Evolutionary conservation across 35 echinoderm and acorn worm genomes (phyloP), one percentile per base, ranked within the genome.

Genomic region (Amphiura filiformis): DNA sequence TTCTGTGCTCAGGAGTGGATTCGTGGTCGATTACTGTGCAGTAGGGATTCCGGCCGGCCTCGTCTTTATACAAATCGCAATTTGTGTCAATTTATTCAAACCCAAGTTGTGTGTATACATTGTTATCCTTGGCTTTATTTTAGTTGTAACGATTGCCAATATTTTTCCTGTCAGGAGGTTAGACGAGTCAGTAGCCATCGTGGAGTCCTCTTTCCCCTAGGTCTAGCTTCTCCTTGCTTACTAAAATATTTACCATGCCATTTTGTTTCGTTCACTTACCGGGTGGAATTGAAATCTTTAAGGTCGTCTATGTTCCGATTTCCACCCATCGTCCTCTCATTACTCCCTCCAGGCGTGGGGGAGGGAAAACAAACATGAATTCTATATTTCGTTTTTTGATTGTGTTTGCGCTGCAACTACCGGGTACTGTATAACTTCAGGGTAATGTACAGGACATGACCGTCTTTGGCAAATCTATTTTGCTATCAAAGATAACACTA

Each of bases 361-460:
- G 61, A 70, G 61, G 61, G 61, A 70, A 70, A 70, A 26, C 61
- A 70, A 70, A 70, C 61, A 70, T 11, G 61, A 23, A 70, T 70
- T 5, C 61, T 23, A 30, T 70, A 70, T 70, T 23, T 23, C 61
- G 15, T 70, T 26, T 70, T 52, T 70, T 70, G 61, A 70, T 70
- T 70, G 28, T 26, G 61, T 70, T 70, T 70, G 61, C 61, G 26
- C 28, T 13, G 26, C 61, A 70, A 30, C 28, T 30, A 70, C 61
- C 61, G n/a, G n/a, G n/a, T n/a, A n/a, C n/a, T n/a, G n/a, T n/a
- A n/a, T n/a, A 70, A 18, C 61, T 70, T 4, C 61, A n/a, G 26
- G 61, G 61, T 4, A 26, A 11, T 52, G 61, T 30, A 18, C 61
- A 70, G 61, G 44, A 70, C 11, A 70, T 4, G 41, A 47, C 41